Evolutionary conservation across 1,140 invertebrate genomes (phyloP), one percentile per base, ranked within the genome.

Genomic region (Brachionus asplanchnoidis): DNA sequence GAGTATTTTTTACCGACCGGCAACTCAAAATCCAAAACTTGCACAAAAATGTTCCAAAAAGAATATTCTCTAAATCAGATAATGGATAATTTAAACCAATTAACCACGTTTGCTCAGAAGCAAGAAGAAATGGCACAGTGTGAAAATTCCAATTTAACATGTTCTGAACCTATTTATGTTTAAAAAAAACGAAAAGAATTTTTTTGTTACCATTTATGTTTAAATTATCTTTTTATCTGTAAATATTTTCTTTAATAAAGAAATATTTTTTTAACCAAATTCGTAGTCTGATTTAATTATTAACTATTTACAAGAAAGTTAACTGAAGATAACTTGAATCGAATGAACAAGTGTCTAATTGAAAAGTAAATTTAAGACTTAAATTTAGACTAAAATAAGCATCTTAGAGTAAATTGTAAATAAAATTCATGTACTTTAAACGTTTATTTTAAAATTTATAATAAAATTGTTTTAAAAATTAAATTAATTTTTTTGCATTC

Each of bases 171-270:
- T 17, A 42, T 73, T 73, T 73, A 40, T 42, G 68, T 73, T 40
- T 73, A 8, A 73, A 46, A 46, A 60, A 20, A 23, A 28, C 26
- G 53, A 60, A 60, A 20, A 60, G n/a, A 60, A 60, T 23, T 40
- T 73, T 73, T 73, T 73, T 42, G 17, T 68, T 11, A 73, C 17
- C 40, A 42, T 73, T 6, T 40, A 40, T 42, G n/a, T 73, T 20
- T 73, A 73, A 73, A 73, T 73, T 73, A 42, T 73, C 40, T 73
- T 42, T 36, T 73, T 73, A 17, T 73, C 6, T 60, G 53, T 60
- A 60, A 60, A 60, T 60, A 60, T 60, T 20, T 60, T 60, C 53
- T 60, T 60, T 0, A 60, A 60, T 60, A 60, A 60, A 60, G 53
- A 20, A 26, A 60, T 60, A 60, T 20, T 60, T 60, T 60, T 60